Evolutionary conservation across 92 coral and sea anemone species (phyloP).

Genomic region (Porites rus): DNA sequence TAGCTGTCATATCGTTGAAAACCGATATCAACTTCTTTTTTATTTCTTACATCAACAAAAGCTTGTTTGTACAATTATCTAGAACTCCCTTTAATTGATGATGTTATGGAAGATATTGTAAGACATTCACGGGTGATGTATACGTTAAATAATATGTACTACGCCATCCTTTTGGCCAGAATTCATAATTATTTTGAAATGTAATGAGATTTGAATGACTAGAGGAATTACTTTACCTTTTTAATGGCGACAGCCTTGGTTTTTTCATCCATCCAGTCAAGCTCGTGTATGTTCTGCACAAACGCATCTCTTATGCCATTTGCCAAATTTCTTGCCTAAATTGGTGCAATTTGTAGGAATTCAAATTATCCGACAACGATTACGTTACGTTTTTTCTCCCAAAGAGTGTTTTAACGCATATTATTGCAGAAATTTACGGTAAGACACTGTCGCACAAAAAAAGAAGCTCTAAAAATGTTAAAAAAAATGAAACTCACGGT

Average conservation of each 20-base stretch:
- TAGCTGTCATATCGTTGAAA: background rate
- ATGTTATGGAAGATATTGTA: background rate
- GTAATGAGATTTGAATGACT: too few relatives aligned
- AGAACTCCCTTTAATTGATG: background rate
- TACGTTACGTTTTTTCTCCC: too few relatives aligned
- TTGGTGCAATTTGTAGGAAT: background rate
- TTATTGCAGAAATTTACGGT: too few relatives aligned
- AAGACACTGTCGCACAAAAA: too few relatives aligned
- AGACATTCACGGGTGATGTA: too few relatives aligned
- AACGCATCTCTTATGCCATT: constrained; percentile 71
- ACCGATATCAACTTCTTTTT: background rate
- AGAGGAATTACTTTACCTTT: constrained; percentile 60
- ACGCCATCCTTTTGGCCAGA: too few relatives aligned
- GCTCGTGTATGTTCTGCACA: constrained; percentile 59
- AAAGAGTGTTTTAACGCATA: too few relatives aligned
- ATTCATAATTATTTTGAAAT: too few relatives aligned
- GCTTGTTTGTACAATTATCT: background rate
- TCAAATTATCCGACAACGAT: background rate
- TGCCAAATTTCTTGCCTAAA: constrained; percentile 78
- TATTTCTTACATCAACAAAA: background rate
- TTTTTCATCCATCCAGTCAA: constrained; percentile 88
- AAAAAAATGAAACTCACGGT: too few relatives aligned
- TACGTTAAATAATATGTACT: too few relatives aligned
- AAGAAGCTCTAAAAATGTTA: too few relatives aligned
- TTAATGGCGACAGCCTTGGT: constrained; percentile 71